Percentiles rank a stretch among this genome's conserved stretches.
Evolutionary conservation across 2,888 invertebrate genomes (phyloP).

Genomic region (Pristionchus entomophagus): DNA sequence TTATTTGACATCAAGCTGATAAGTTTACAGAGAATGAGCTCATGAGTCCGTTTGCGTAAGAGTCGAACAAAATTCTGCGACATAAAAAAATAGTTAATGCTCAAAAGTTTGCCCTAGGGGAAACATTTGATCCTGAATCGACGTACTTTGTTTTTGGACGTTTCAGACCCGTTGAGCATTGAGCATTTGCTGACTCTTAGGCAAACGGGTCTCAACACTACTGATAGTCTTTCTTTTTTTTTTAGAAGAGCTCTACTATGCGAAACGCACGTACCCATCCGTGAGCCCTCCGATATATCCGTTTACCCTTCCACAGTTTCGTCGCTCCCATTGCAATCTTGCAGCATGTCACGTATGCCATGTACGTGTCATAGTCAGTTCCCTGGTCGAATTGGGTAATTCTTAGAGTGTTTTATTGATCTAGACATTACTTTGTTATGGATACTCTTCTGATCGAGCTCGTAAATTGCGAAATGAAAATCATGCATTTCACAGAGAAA

Average conservation of each 20-base stretch:
- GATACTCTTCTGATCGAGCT: no score
- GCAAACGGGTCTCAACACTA: no score
- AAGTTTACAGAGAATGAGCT: not conserved
- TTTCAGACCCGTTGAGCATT: not conserved
- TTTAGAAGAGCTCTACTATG: no score
- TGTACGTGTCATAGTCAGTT: conserved; percentile 70
- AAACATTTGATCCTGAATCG: no score
- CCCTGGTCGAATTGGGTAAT: conserved; percentile 41
- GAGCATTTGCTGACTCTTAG: no score
- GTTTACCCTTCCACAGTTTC: conserved; percentile 65
- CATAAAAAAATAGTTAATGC: no score
- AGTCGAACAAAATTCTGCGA: no score
- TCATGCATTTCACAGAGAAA: no score
- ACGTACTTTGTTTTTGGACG: no score
- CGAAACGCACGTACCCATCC: conserved; percentile 61
- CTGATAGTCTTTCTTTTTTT: no score
- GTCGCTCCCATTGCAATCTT: conserved; percentile 63
- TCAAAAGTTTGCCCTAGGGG: no score
- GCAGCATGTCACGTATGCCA: conserved; percentile 72
- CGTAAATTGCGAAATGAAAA: not conserved
- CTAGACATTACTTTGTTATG: not conserved
- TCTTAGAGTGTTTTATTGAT: not conserved
- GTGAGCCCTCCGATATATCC: conserved; percentile 66
- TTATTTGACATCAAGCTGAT: not conserved
- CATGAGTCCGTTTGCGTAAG: no score